Conservation (phyloP, 1,140 invertebrate genomes). For the Drosophila funebris region DNA sequence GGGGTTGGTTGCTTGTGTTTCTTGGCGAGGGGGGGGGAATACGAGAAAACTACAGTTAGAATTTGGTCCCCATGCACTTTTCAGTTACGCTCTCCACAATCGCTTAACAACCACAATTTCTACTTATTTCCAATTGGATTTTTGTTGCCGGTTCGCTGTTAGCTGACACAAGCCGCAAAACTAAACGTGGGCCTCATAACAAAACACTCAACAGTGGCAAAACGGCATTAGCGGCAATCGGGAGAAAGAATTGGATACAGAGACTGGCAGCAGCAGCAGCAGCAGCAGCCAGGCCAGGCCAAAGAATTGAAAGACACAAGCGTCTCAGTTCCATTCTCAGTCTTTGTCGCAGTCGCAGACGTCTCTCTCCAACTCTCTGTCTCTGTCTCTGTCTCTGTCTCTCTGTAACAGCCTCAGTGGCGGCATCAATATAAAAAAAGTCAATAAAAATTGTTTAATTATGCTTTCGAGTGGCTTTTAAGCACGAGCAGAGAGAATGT, state of each 20-base stretch:
- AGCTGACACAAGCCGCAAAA: slow-evolving; percentile 37
- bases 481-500: slow-evolving; percentile 61
- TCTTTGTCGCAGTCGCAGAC: neutral
- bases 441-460: slow-evolving; percentile 82
- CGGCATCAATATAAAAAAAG: slow-evolving; percentile 74
- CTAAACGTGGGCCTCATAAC: slow-evolving; percentile 48
- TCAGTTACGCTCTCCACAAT: slow-evolving; percentile 21
- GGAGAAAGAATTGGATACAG: slow-evolving; percentile 30
- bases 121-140: slow-evolving; percentile 51
- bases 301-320: slow-evolving; percentile 25
- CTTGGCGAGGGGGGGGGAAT: neutral
- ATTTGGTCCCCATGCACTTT: slow-evolving; percentile 25
- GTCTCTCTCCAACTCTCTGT: neutral
- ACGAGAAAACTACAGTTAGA: slow-evolving; percentile 29
- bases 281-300: neutral
- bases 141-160: slow-evolving; percentile 16
- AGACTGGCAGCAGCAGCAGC: too few relatives aligned
- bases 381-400: neutral
- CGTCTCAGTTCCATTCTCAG: slow-evolving; percentile 21
- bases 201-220: slow-evolving; percentile 23
- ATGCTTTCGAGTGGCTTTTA: slow-evolving; percentile 72
- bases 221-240: neutral
- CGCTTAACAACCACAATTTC: slow-evolving; percentile 51
- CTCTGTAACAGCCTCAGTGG: slow-evolving; percentile 20
- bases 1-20: neutral